Evolutionary conservation across 2,797 vertebrate species (phyloP), one percentile per base, ranked within the genome.

Genomic region (Picus viridis): DNA sequence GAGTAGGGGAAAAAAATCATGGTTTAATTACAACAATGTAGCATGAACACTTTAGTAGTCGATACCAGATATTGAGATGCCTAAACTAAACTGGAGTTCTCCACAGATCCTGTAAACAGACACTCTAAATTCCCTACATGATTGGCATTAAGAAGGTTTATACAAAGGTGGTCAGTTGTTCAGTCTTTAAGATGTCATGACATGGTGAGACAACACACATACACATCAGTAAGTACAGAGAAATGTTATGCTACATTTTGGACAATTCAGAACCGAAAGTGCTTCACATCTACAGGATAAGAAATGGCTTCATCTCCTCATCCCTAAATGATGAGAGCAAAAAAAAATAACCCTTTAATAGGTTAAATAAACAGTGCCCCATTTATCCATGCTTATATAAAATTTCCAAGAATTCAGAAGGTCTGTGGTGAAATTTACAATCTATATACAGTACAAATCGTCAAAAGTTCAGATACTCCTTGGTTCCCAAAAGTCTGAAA

Each of bases 231-330:
- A 75, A 87, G 85, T 91, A 95, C 93, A 89, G 32, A 71, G 72
- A 95, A 92, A 92, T n/a, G 74, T 90, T 88, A 92, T 82, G 95
- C 96, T 95, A 91, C 95, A 90, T 89, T 80, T 83, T 91, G 32
- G 93, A 93, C 79, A 88, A 86, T 74, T 95, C 61, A 88, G 80
- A 94, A 96, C 89, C 47, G 81, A 96, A 97, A 96, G 96, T 96
- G 96, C 97, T 97, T 95, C 95, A 94, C 94, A 90, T 91, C 94
- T 95, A 83, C 6, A 90, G 95, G 94, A 84, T 54, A 93, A 94
- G 94, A 97, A 86, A 94, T 92, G 97, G 97, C 95, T 97, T 97
- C 54, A 57, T 91, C 91, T 96, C 96, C 95, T 96, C 80, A 79
- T 85, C 97, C 93, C 77, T 83, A 88, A 90, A 94, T 53, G 91